A percentile compares a stretch with the other conserved stretches of the same genome.
These are phyloP conservation scores for Scrobipalpa atriplicella DNA, from an alignment of 2,888 invertebrate genomes.

Conservation along the genomic window DNA sequence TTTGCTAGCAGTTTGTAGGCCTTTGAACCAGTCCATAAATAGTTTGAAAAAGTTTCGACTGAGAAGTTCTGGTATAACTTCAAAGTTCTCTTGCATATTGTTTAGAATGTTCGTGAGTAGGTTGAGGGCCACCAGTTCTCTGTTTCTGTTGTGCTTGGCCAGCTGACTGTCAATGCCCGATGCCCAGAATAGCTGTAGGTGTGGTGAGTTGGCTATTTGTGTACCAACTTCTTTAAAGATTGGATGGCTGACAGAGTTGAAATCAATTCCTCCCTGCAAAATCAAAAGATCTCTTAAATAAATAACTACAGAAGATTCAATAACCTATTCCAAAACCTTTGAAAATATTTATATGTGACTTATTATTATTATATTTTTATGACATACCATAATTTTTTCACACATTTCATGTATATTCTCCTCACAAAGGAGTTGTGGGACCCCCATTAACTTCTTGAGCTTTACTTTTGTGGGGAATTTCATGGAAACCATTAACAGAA, in stretches of 20 bases:
- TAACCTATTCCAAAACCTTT: neutral
- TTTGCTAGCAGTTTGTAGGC: constrained; percentile 80
- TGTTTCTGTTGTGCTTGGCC: constrained; percentile 78
- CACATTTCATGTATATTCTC: constrained; percentile 81
- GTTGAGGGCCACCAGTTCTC: constrained; percentile 83
- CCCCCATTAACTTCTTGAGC: constrained; percentile 81
- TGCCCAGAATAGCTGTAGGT: constrained; percentile 82
- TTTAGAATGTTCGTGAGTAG: constrained; percentile 82
- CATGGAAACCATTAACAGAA: constrained; percentile 74
- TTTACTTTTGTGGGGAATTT: constrained; percentile 78
- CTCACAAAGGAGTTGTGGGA: constrained; percentile 80
- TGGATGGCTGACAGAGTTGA: constrained; percentile 84
- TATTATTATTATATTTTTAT: neutral
- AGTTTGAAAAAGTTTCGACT: constrained; percentile 85
- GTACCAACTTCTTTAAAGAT: constrained; percentile 84
- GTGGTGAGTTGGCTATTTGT: constrained; percentile 77
- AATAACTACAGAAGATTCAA: too few species aligned
- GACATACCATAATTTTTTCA: constrained; percentile 85
- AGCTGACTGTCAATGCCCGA: constrained; percentile 73
- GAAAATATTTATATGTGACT: neutral
- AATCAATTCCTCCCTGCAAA: constrained; percentile 83
- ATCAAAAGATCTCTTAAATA: neutral
- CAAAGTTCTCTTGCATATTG: constrained; percentile 70
- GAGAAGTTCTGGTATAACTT: constrained; percentile 81
- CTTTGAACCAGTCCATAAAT: constrained; percentile 85